These are phyloP conservation scores for Amazona ochrocephala DNA, from an alignment of 2,797 vertebrate genomes.

Conservation along the genomic window DNA sequence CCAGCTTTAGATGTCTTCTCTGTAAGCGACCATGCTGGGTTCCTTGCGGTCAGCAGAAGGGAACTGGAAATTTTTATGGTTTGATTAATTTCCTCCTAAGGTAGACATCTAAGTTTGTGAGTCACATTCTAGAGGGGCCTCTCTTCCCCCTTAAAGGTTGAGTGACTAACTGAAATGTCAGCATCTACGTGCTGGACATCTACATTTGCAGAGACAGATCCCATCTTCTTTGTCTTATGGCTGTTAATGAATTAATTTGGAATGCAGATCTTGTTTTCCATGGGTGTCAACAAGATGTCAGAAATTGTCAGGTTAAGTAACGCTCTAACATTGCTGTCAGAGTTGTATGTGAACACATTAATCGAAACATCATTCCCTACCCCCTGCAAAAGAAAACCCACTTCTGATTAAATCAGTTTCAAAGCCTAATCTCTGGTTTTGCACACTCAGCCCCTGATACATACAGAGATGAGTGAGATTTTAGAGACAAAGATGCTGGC, in stretches of 20 bases:
- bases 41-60: background rate
- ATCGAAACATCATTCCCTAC: background rate
- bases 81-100: background rate
- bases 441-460: background rate
- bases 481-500: background rate
- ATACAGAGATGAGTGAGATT: background rate
- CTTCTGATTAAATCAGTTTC: background rate
- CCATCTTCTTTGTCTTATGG: background rate
- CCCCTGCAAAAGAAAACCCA: background rate
- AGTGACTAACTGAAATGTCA: background rate
- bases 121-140: background rate
- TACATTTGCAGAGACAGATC: background rate
- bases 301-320: background rate
- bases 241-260: background rate
- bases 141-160: background rate
- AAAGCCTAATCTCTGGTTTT: background rate
- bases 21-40: accelerated
- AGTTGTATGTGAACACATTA: background rate
- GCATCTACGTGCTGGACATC: background rate
- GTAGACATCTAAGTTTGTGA: background rate
- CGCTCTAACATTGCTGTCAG: background rate
- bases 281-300: background rate
- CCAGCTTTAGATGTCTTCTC: background rate
- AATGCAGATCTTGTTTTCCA: background rate
- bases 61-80: background rate